Evolutionary conservation across 2,888 invertebrate species (phyloP), one percentile per base, ranked within the genome.

Genomic region (Anoncus sp.): DNA sequence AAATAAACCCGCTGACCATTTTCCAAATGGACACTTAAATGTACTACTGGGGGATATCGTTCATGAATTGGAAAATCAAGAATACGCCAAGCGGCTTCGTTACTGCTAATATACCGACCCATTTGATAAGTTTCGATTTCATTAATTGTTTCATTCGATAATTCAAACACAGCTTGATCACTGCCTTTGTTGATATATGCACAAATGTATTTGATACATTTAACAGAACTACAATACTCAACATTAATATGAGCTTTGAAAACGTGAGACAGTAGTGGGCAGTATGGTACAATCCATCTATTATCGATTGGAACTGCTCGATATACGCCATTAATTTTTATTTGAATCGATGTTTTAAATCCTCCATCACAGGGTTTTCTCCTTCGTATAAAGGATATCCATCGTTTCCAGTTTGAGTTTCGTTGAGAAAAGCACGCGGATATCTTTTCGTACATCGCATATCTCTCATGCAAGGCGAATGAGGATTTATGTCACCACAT

Each of bases 381-480:
- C 31, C 5, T 31, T 7, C 7, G 31, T 31, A 31, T 7, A 31
- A 9, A 9, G 63, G 63, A 49, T 63, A 63, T 14, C 49, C 35
- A 12, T 63, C 49, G 5, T 20, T 18, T 10, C 20, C 16, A 1
- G 24, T 27, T 10, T 2, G 7, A 2, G 62, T 62, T 10, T 62
- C 62, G 3, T 43, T 27, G 5, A 12, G 9, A 9, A 43, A 24
- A 9, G 14, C 27, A 18, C 6, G 5, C 1, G 69, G 57, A 14
- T 31, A 69, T 2, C 65, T 40, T 74, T 89, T 88, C 10, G 84
- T 79, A 77, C 90, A 90, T 72, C 87, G 87, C 57, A 87, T 88
- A 78, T 90, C 86, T 43, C 73, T 77, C 90, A 91, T 92, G 85
- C 92, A 92, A 12, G 90, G 89, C 47, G 86, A 87, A 72, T 75